phyloP scores from a whole-genome alignment of 1,140 invertebrate genomes.

The Solenopsis invicta region DNA sequence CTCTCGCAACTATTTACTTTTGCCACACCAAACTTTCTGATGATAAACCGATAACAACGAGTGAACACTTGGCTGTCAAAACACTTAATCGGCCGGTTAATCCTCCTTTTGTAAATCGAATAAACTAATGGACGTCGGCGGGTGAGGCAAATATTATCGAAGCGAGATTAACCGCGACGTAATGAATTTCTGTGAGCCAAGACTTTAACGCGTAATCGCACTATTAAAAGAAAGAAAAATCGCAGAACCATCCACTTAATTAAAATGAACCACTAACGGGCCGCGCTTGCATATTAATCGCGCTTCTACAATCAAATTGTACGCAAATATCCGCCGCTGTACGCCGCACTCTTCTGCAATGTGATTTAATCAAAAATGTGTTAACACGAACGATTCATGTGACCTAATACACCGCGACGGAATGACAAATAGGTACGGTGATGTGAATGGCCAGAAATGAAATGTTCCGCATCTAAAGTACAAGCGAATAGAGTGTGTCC shows the following conservation, averaged over 20 bases:
- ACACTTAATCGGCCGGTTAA: conserved; percentile 41
- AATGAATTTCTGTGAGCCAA: conserved; percentile 21
- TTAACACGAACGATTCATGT: background rate
- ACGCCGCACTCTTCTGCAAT: background rate
- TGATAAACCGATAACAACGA: conserved; percentile 31
- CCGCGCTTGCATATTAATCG: conserved; percentile 15
- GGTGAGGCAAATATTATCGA: conserved; percentile 39
- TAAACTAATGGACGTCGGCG: conserved; percentile 22
- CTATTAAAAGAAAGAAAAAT: background rate
- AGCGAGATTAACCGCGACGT: conserved; percentile 13
- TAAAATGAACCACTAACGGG: conserved; percentile 18
- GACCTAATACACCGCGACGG: background rate
- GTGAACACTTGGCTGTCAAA: conserved; percentile 6
- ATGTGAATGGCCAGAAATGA: background rate
- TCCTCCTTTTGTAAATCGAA: conserved; percentile 48
- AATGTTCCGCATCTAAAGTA: background rate
- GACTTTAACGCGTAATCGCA: background rate
- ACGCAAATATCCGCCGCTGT: background rate
- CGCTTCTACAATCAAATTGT: conserved; percentile 27
- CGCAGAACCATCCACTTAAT: background rate
- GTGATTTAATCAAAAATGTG: conserved; percentile 21
- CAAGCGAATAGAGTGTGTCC: background rate
- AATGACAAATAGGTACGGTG: conserved; percentile 6
- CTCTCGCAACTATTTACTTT: conserved; percentile 27
- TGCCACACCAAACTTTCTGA: conserved; percentile 15